Base-by-base conservation (phyloP, 92 coral and sea anemone genomes). In the Siderastrea radians region DNA sequence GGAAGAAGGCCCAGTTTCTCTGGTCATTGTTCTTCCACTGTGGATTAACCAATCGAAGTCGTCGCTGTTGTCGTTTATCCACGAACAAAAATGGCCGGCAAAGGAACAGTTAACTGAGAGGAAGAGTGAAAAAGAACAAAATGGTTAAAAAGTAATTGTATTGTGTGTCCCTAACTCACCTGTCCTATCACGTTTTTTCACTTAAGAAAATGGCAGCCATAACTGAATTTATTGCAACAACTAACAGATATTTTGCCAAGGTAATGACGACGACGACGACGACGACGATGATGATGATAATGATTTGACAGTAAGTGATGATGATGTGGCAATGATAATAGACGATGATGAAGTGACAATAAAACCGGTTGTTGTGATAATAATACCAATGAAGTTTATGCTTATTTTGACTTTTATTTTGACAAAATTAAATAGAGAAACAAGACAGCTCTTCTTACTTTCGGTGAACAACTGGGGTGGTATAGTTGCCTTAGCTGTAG, bases 51-150 rank as follows among this genome's bases (percentile, higher is more conserved):
- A 95, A 52, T 93, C 96, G 71, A 79, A 85, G 63, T 87, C 84
- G 79, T 95, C 95, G 50, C 54, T 76, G 66, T 88, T 74, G 55
- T 90, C 96, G 79, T 93, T 95, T 84, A 78, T 79, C 98, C 98
- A 95, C 6, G 72, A 68, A 67, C 98, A 95, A 72, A 93, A 95
- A 76, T 90, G 86, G 51, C 88, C 86, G 1, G 77, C 77, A 73
- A 95, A 95, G 46, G 87, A 63, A 64, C 98, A 95, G 60, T 50
- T 77, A 45, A 89, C 95, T 93, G 60, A n/a, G 3, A 78, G 43
- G 7, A 2, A 77, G 13, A 26, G 38, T 26, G 5, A 44, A 5
- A 26, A 52, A 1, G 6, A 43, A 14, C 11, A 8, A 38, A 68
- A 53, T 10, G 6, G 4, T 3, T n/a, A 1, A 12, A 67, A 26